Evolutionary conservation across 2,113 vertebrate genomes (phyloP), one percentile per base, ranked within the genome.

Genomic region (Cheirogaleus medius): DNA sequence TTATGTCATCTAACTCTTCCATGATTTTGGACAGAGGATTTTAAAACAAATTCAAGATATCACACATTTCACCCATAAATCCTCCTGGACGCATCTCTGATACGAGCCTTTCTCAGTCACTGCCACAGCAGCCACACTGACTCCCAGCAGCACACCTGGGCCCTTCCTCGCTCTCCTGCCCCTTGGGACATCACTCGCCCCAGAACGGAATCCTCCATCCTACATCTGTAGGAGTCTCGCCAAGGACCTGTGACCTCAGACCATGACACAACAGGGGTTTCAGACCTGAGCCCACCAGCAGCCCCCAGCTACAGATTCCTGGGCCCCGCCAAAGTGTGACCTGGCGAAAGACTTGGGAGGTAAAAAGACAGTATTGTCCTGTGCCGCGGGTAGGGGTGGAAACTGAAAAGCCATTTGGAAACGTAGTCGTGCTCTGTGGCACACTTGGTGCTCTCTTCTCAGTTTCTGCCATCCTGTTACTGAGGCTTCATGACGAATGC

Each of bases 11-110:
- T 47, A 47, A 47, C 44, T 47, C 10, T 47, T 47, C 9, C 44
- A 47, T 47, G 44, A 10, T 47, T 47, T 47, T 47, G 9, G 44
- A 11, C 44, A 44, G 64, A 54, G 54, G 52, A 87, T 90, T 91
- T 95, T 80, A 92, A 87, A 90, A 69, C 39, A 96, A 60, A 94
- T 95, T 91, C 52, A 54, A 77, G 49, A 66, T 27, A 18, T 17
- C 34, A 14, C 1, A 23, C 34, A 60, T 95, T 47, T 90, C 49
- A 71, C 25, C 47, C 27, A 44, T 71, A 80, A 92, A 37, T 84
- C 71, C 66, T 78, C 87, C 69, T 23, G n/a, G n/a, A n/a, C 32
- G 27, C 27, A 8, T 80, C 87, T 73, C 54, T 69, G 49, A 91
- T 54, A n/a, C 2, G 89, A 84, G 37, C 56, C 2, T 56, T 54